phyloP scores from a whole-genome alignment of 2,888 invertebrate species.

The Cephalotes varians region DNA sequence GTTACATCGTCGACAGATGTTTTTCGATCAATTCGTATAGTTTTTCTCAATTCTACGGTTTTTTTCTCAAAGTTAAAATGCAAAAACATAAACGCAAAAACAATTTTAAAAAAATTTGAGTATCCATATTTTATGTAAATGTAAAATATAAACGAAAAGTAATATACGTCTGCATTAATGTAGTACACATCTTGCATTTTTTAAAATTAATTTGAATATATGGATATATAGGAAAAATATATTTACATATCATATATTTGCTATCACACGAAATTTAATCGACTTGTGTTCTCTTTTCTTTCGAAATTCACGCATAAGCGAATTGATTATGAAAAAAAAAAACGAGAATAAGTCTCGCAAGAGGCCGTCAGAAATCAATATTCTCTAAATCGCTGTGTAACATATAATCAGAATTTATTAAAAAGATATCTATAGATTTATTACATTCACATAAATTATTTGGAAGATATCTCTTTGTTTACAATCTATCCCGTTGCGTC shows the following conservation, averaged over 20 bases:
- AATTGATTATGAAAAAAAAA: neutral
- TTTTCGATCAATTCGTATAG: too few relatives aligned
- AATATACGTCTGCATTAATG: neutral
- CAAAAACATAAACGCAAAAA: neutral
- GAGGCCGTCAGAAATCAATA: neutral
- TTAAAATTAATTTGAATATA: neutral
- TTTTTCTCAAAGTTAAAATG: neutral
- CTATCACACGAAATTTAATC: neutral
- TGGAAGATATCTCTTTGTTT: neutral
- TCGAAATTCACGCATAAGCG: neutral
- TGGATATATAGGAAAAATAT: neutral
- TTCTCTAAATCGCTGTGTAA: neutral
- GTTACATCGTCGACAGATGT: neutral
- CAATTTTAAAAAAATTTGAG: neutral
- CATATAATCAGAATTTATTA: neutral
- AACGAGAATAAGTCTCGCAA: too few relatives aligned
- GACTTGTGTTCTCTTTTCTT: neutral
- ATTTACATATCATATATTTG: neutral
- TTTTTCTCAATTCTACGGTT: neutral
- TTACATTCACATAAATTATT: neutral
- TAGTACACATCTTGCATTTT: neutral
- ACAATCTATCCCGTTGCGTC: neutral
- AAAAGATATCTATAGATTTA: neutral
- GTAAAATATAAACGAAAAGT: neutral
- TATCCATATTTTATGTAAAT: neutral